Conservation (phyloP, 2,888 invertebrate genomes). For the Cryptophagus acutangulus region DNA sequence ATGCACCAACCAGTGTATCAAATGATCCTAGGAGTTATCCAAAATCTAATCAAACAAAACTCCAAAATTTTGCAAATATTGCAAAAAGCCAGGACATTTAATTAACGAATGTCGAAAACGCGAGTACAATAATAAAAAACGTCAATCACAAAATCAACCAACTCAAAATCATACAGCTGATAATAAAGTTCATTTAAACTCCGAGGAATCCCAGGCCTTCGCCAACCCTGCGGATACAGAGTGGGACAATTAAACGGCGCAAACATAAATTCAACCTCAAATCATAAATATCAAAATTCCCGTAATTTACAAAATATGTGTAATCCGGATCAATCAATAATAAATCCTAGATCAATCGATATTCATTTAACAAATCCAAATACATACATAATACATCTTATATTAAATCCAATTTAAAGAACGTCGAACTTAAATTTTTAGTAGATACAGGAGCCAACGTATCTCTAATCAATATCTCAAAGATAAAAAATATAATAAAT, state of each 20-base stretch:
- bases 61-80: slow-evolving; percentile 18
- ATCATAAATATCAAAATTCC: slow-evolving; percentile 1
- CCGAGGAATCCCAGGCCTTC: slow-evolving; percentile 3
- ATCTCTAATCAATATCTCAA: slow-evolving; percentile 22
- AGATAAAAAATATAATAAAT: no score
- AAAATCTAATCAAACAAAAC: no score
- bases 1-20: slow-evolving; percentile 4
- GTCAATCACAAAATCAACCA: neutral
- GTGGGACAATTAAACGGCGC: neutral
- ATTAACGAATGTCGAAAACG: slow-evolving; percentile 17
- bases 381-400: no score
- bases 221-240: slow-evolving; percentile 1
- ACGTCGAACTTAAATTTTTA: slow-evolving; percentile 18
- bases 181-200: slow-evolving; percentile 4
- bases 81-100: slow-evolving; percentile 17
- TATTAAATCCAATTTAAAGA: no score
- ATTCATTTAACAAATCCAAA: no score
- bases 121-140: slow-evolving; percentile 12
- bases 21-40: no score
- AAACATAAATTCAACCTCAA: neutral
- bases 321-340: no score
- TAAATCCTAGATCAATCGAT: no score
- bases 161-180: neutral
- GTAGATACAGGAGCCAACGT: slow-evolving; percentile 26
- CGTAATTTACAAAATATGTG: no score